These are phyloP conservation scores for Callyntrura guangdongensis DNA, from an alignment of 2,888 invertebrate genomes.

Conservation along the genomic window DNA sequence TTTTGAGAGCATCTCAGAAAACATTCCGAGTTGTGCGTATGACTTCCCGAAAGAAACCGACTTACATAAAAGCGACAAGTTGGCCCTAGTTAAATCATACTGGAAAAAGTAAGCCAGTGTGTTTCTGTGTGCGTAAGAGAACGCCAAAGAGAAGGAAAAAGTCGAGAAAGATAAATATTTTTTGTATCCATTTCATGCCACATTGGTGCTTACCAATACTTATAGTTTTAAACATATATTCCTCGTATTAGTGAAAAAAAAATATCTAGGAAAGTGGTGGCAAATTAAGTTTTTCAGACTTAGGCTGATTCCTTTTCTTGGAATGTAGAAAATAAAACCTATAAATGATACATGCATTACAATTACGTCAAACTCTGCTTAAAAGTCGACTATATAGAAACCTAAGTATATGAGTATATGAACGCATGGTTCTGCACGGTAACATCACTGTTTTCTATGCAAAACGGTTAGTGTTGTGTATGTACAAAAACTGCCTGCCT, in stretches of 20 bases:
- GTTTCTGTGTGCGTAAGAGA: constrained; percentile 45
- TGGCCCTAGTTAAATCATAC: constrained; percentile 45
- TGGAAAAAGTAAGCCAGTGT: constrained; percentile 66
- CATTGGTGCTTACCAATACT: no score
- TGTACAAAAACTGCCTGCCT: constrained; percentile 5
- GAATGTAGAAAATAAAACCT: no score
- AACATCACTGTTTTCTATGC: not conserved
- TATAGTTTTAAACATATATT: not conserved
- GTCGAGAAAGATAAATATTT: constrained; percentile 68
- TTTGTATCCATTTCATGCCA: constrained; percentile 13
- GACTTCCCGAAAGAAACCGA: constrained; percentile 61
- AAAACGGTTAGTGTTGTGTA: not conserved
- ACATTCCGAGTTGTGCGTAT: constrained; percentile 23
- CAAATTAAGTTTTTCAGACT: no score
- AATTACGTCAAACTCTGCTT: no score
- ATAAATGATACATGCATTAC: no score
- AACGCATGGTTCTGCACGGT: no score
- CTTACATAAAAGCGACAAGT: constrained; percentile 4
- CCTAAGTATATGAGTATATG: not conserved
- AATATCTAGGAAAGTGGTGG: no score
- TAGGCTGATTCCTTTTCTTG: no score
- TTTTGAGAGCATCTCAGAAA: not conserved
- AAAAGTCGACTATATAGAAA: no score
- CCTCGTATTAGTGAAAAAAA: no score
- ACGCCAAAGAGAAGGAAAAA: constrained; percentile 43